phyloP scores from a whole-genome alignment of 1,140 invertebrate genomes.

The Formica exsecta region DNA sequence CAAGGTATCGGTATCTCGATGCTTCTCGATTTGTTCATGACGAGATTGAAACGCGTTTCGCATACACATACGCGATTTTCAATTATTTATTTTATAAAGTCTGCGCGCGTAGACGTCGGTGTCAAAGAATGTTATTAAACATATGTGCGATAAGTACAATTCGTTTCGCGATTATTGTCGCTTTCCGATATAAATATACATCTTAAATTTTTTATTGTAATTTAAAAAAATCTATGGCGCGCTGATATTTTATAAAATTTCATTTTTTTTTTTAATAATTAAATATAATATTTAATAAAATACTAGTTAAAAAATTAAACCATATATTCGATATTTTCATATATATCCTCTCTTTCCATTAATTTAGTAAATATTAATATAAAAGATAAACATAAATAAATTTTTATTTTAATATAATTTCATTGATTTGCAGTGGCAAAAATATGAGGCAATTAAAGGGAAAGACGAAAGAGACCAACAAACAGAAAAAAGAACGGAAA shows the following conservation, averaged over 20 bases:
- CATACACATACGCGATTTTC: neutral
- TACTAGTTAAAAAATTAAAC: neutral
- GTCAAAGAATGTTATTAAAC: slow-evolving; percentile 45
- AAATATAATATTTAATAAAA: neutral
- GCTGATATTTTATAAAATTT: neutral
- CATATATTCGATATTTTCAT: neutral
- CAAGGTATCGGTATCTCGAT: slow-evolving; percentile 54
- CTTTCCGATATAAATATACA: too few relatives aligned
- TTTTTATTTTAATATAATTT: neutral
- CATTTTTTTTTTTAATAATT: neutral
- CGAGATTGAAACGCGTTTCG: neutral
- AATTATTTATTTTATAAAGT: slow-evolving; percentile 18
- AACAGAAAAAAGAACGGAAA: slow-evolving; percentile 93
- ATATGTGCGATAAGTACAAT: slow-evolving; percentile 46
- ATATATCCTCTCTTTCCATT: neutral
- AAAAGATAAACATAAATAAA: neutral
- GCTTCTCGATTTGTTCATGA: neutral
- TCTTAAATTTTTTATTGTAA: neutral
- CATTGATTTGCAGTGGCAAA: slow-evolving; percentile 52
- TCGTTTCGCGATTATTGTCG: neutral
- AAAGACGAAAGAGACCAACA: slow-evolving; percentile 93
- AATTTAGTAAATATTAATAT: neutral
- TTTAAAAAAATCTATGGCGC: neutral
- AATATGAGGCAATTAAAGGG: slow-evolving; percentile 93
- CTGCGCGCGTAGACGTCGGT: neutral